These are phyloP conservation scores for Diadegma fenestrale DNA, from an alignment of 2,888 invertebrate species.

Conservation along the genomic window DNA sequence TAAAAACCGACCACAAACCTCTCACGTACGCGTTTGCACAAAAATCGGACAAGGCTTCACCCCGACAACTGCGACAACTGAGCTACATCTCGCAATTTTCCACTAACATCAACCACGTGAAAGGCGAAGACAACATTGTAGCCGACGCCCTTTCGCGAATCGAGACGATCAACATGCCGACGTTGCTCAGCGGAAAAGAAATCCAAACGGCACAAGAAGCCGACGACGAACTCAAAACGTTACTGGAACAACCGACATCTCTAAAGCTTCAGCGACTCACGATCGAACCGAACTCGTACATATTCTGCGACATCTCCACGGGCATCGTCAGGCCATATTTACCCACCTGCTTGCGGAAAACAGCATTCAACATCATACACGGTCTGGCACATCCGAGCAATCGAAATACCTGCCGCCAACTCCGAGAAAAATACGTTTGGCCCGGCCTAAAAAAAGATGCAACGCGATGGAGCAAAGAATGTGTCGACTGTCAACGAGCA, in stretches of 20 bases:
- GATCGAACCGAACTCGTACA: constrained; percentile 14
- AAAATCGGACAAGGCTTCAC: constrained; percentile 38
- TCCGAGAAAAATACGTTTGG: constrained; percentile 74
- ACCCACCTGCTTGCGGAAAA: constrained; percentile 29
- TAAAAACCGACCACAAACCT: constrained; percentile 59
- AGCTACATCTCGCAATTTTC: constrained; percentile 53
- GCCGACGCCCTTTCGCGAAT: constrained; percentile 56
- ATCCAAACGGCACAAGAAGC: constrained; percentile 34
- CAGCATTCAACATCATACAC: constrained; percentile 50
- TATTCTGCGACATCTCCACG: constrained; percentile 48
- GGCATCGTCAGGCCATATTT: constrained; percentile 45
- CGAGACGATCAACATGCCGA: constrained; percentile 46
- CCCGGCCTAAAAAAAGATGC: constrained; percentile 73
- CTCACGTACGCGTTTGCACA: constrained; percentile 45
- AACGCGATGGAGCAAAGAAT: constrained; percentile 74
- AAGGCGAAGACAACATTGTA: constrained; percentile 50
- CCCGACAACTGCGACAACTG: constrained; percentile 47
- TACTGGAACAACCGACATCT: constrained; percentile 11
- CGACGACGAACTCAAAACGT: constrained; percentile 30
- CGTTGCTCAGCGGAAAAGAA: constrained; percentile 1
- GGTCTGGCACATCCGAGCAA: constrained; percentile 46
- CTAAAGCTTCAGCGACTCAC: constrained; percentile 34
- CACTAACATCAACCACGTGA: constrained; percentile 40
- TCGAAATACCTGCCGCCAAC: constrained; percentile 16
- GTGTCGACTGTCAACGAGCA: constrained; percentile 76